Percentiles rank a stretch among this genome's conserved stretches.
phyloP scores from a whole-genome alignment of 2,113 vertebrate genomes.

The Lycaon pictus region DNA sequence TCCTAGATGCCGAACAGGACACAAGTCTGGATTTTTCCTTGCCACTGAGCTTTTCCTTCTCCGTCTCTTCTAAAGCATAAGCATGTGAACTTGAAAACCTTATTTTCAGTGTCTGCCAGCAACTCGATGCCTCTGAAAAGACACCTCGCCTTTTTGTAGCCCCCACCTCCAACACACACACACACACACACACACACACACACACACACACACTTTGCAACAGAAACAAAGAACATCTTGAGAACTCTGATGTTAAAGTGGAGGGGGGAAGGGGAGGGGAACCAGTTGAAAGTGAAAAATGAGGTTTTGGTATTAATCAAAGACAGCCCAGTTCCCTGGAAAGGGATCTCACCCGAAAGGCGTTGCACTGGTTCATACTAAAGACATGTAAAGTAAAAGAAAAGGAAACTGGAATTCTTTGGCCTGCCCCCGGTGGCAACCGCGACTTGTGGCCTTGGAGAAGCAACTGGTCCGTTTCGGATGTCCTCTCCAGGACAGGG shows the following conservation, averaged over 20 bases:
- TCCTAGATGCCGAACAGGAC: constrained; percentile 74
- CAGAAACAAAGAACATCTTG: constrained; percentile 70
- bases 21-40: neutral
- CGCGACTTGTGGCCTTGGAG: neutral
- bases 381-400: constrained; percentile 27
- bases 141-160: neutral
- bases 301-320: constrained; percentile 44
- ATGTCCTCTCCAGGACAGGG: neutral
- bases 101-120: constrained; percentile 76
- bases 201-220: constrained; percentile 23
- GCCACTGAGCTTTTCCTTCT: constrained; percentile 37
- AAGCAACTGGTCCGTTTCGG: neutral
- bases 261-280: neutral
- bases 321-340: neutral
- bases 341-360: neutral
- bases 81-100: constrained; percentile 75
- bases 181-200: constrained; percentile 44
- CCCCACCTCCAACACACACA: neutral
- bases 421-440: neutral
- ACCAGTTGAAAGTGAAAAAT: constrained; percentile 30
- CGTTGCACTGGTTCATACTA: neutral
- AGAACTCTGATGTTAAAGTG: constrained; percentile 18
- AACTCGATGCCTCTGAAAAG: constrained; percentile 70
- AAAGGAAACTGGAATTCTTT: neutral
- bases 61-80: constrained; percentile 65